Conservation (phyloP, 1,140 invertebrate species). For the Luehdorfia chinensis region DNA sequence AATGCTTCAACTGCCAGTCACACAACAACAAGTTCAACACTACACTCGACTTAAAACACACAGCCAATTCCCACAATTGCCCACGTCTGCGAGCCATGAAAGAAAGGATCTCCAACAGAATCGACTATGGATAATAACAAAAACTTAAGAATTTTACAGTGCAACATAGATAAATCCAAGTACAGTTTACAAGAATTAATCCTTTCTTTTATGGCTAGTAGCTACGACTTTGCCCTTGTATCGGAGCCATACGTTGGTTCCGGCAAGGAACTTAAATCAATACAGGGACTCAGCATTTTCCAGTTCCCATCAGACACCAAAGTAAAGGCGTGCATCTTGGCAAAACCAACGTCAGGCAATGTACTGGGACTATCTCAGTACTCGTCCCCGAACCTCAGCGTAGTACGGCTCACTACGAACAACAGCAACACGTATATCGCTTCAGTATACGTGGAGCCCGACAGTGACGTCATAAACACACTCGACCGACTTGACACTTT, state of each 20-base stretch:
- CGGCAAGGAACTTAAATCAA: conserved; percentile 3
- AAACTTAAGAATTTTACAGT: too few relatives aligned
- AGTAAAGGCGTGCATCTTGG: conserved; percentile 14
- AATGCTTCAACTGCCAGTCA: background rate
- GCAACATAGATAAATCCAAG: too few relatives aligned
- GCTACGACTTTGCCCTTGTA: too few relatives aligned
- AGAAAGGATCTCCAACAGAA: too few relatives aligned
- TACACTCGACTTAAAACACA: too few relatives aligned
- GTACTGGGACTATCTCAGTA: conserved; percentile 3
- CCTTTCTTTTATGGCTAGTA: too few relatives aligned
- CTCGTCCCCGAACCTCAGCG: conserved; percentile 1
- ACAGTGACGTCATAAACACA: background rate
- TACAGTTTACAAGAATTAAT: too few relatives aligned
- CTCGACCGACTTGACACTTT: conserved; percentile 10
- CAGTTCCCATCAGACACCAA: background rate
- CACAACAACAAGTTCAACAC: too few relatives aligned
- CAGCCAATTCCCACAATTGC: too few relatives aligned
- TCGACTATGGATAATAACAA: too few relatives aligned
- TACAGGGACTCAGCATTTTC: background rate
- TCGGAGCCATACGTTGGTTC: too few relatives aligned
- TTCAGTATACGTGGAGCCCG: conserved; percentile 18
- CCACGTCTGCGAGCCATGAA: too few relatives aligned
- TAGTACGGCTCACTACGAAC: background rate
- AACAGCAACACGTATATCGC: background rate
- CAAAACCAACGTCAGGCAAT: background rate